Evolutionary conservation across 2,888 invertebrate genomes (phyloP).

Genomic region (Idaea biselata): DNA sequence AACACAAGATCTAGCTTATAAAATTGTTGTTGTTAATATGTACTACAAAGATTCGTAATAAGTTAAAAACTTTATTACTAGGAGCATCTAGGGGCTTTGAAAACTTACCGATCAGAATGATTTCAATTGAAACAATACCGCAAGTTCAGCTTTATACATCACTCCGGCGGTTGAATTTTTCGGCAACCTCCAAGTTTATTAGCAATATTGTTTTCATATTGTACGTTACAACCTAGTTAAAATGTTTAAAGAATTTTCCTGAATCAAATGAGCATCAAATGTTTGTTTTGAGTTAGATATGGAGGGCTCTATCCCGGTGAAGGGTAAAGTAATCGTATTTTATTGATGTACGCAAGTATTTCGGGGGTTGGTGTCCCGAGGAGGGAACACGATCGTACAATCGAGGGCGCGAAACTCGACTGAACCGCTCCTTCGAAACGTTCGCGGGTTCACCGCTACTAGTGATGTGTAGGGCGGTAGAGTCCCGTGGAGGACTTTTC

Average conservation of each 20-base stretch:
- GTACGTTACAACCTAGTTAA: slow-evolving; percentile 18
- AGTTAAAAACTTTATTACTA: too few relatives aligned
- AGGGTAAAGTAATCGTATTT: slow-evolving; percentile 16
- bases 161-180: slow-evolving; percentile 37
- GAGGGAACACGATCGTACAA: slow-evolving; percentile 17
- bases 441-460: slow-evolving; percentile 12
- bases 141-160: slow-evolving; percentile 38
- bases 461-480: slow-evolving; percentile 18
- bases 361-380: slow-evolving; percentile 7
- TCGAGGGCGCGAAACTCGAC: slow-evolving; percentile 25
- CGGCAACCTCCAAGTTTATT: slow-evolving; percentile 38
- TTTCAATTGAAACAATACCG: slow-evolving; percentile 30
- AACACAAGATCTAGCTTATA: too few relatives aligned
- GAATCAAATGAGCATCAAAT: slow-evolving; percentile 16
- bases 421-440: slow-evolving; percentile 17
- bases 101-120: slow-evolving; percentile 36
- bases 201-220: slow-evolving; percentile 33
- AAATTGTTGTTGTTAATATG: too few relatives aligned
- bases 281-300: slow-evolving; percentile 17
- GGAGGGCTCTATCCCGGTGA: slow-evolving; percentile 17
- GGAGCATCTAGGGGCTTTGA: neutral
- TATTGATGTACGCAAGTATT: slow-evolving; percentile 25
- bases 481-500: neutral
- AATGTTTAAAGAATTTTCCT: slow-evolving; percentile 12
- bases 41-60: too few relatives aligned